Base-by-base conservation (phyloP, 2,113 vertebrate genomes). In the Andinoacara biseriatus region DNA sequence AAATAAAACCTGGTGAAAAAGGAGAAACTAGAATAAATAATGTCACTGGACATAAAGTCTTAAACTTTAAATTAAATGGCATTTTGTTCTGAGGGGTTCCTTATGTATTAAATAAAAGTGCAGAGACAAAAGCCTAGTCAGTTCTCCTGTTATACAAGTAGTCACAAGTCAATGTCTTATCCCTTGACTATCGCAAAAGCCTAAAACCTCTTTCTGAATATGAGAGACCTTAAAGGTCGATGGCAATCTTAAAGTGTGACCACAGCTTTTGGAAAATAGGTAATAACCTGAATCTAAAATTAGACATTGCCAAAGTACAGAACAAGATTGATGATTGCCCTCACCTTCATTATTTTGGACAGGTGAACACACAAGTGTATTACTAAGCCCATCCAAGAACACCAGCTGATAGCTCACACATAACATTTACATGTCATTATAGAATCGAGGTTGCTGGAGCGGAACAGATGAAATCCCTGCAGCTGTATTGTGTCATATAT, bases 351-450 rank as follows among this genome's bases (percentile, higher is more conserved):
- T 81, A 83, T 56, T 81, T 81, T 65, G 24, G 76, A 58, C 79
- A 91, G 72, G 89, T 90, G 83, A 91, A 88, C 83, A 87, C 87
- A 84, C 74, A 85, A 87, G 87, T 86, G 75, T 52, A 82, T 85
- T 63, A 67, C 81, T 86, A 69, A 90, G 72, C 80, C 78, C 77
- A 74, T 88, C 84, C 67, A 61, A 86, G 79, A 81, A 85, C 49
- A 83, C 84, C 78, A 85, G 82, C 86, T 83, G 87, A 91, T 89
- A 91, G 89, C 80, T 86, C 77, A 56, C 79, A 83, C 88, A 91
- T 90, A 91, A 83, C 77, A 89, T 94, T 94, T 93, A 83, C 92
- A 94, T 94, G 86, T 86, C 78, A 91, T 95, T 94, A 92, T 38
- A 82, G 86, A 82, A 86, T 58, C 77, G 82, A 69, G 85, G 62